phyloP scores from a whole-genome alignment of 2,797 vertebrate genomes.

The Chlorospingus flavigularis region DNA sequence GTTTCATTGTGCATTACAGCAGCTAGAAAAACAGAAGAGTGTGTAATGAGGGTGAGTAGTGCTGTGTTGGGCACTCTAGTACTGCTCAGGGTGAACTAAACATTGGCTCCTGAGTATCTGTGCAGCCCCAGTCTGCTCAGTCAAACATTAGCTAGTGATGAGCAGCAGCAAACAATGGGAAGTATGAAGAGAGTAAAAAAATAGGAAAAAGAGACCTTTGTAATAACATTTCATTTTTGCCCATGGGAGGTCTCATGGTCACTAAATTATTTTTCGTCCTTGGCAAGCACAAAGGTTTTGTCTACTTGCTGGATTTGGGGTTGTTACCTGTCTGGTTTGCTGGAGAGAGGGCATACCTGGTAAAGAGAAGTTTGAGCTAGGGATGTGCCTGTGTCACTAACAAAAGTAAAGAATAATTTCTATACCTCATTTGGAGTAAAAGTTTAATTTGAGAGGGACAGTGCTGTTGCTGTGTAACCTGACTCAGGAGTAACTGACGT shows the following conservation, averaged over 20 bases:
- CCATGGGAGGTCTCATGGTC: background rate
- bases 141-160: background rate
- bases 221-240: background rate
- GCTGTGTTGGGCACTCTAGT: background rate
- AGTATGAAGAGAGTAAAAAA: background rate
- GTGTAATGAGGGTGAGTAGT: background rate
- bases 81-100: background rate
- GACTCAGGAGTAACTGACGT: background rate
- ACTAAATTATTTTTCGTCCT: background rate
- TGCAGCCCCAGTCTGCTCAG: background rate
- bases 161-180: background rate
- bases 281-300: background rate
- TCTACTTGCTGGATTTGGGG: background rate
- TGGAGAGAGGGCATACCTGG: background rate
- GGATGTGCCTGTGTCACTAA: background rate
- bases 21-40: background rate
- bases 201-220: background rate
- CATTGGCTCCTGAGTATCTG: background rate
- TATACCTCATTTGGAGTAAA: background rate
- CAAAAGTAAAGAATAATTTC: background rate
- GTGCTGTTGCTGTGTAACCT: background rate
- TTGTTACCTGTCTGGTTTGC: background rate
- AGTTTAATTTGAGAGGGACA: background rate
- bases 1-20: background rate
- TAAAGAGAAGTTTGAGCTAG: background rate